Conservation (phyloP, 2,888 invertebrate genomes). For the Helleia helle region DNA sequence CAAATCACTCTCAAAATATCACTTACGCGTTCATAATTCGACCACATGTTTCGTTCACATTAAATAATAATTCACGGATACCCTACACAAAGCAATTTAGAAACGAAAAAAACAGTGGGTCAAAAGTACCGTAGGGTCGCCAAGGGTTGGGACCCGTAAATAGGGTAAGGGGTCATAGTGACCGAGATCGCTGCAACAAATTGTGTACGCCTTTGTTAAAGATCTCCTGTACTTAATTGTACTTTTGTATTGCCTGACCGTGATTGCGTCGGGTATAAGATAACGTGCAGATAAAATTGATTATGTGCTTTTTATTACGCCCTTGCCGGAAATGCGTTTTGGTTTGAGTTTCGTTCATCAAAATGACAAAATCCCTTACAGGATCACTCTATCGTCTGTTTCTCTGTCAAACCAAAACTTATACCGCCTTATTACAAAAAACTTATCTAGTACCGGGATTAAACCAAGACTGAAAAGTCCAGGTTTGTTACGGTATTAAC, state of each 20-base stretch:
- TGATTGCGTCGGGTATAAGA: conserved; percentile 47
- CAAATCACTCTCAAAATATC: conserved; percentile 67
- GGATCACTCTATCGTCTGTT: no score
- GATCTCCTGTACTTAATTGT: conserved; percentile 68
- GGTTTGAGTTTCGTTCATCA: no score
- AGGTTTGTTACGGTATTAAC: no score
- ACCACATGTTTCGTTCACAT: conserved; percentile 68
- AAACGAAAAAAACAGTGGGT: conserved; percentile 13
- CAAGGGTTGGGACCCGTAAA: conserved; percentile 40
- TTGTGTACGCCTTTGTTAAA: conserved; percentile 65
- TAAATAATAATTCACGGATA: conserved; percentile 47
- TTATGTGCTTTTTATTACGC: conserved; percentile 16
- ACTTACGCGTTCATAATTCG: conserved; percentile 58
- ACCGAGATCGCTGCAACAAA: conserved; percentile 70
- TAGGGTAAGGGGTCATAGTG: conserved; percentile 72
- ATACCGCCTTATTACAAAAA: no score
- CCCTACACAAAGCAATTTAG: conserved; percentile 21
- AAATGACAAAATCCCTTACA: no score
- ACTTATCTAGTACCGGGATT: no score
- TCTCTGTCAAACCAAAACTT: no score
- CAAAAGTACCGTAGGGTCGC: conserved; percentile 30
- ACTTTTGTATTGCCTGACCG: conserved; percentile 55
- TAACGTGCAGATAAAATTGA: conserved; percentile 28
- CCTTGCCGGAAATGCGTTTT: no score
- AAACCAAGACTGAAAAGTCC: no score